Conservation (phyloP, 2,888 invertebrate species). For the Dicycla oo region DNA sequence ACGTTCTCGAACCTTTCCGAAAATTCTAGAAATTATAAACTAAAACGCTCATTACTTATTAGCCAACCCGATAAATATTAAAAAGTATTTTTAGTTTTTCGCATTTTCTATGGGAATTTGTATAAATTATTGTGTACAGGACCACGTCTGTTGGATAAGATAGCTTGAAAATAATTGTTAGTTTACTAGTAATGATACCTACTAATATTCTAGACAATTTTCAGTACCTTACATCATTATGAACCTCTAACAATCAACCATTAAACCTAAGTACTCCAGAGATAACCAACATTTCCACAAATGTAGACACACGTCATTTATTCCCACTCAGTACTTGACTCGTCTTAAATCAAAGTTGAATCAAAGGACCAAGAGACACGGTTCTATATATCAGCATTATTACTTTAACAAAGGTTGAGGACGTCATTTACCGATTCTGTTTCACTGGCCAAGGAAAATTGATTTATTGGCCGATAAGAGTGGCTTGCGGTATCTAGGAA, state of each 20-base stretch:
- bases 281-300: conserved; percentile 29
- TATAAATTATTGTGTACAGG: too few relatives aligned
- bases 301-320: conserved; percentile 36
- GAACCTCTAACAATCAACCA: background rate
- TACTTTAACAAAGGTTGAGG: conserved; percentile 64
- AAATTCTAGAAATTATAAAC: too few relatives aligned
- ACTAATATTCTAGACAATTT: background rate
- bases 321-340: conserved; percentile 24
- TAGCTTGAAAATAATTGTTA: background rate
- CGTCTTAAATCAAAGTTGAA: conserved; percentile 53
- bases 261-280: conserved; percentile 11
- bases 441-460: conserved; percentile 61
- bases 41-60: too few relatives aligned
- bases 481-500: conserved; percentile 49
- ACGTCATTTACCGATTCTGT: conserved; percentile 66
- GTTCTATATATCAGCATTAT: conserved; percentile 65
- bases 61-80: too few relatives aligned
- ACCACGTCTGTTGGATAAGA: too few relatives aligned
- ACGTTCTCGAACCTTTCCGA: too few relatives aligned
- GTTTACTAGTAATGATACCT: background rate
- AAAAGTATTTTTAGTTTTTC: too few relatives aligned
- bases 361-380: conserved; percentile 45
- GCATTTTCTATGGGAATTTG: too few relatives aligned
- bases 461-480: conserved; percentile 62
- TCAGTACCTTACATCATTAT: conserved; percentile 8